Evolutionary conservation across 1,140 invertebrate species (phyloP).

Genomic region (Goniozus legneri): DNA sequence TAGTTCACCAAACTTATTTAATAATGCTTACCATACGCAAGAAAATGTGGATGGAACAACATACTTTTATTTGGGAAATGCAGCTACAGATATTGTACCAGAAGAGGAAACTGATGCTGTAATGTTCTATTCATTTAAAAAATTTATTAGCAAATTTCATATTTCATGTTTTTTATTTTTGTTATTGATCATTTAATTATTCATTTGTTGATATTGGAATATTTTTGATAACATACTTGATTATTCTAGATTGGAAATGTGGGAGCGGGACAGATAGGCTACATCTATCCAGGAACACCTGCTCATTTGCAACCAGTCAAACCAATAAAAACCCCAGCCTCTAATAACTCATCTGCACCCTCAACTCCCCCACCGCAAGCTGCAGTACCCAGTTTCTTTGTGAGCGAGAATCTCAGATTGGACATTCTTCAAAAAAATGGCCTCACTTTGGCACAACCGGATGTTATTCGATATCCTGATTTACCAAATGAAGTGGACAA

Average conservation of each 20-base stretch:
- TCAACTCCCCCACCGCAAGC: slow-evolving; percentile 53
- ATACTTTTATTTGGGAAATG: slow-evolving; percentile 74
- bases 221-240: too few relatives aligned
- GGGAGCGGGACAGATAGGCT: slow-evolving; percentile 40
- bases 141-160: background rate
- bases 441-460: slow-evolving; percentile 67
- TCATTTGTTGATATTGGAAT: too few relatives aligned
- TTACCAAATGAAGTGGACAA: slow-evolving; percentile 83
- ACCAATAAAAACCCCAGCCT: slow-evolving; percentile 47
- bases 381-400: slow-evolving; percentile 61
- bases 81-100: slow-evolving; percentile 45
- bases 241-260: slow-evolving; percentile 34
- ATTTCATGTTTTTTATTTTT: background rate
- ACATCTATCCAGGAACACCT: slow-evolving; percentile 67
- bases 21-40: slow-evolving; percentile 56
- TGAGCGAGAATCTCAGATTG: slow-evolving; percentile 70
- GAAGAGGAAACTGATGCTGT: slow-evolving; percentile 40
- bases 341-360: slow-evolving; percentile 47
- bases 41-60: slow-evolving; percentile 93
- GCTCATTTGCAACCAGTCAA: slow-evolving; percentile 58
- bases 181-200: slow-evolving; percentile 5
- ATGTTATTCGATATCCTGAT: slow-evolving; percentile 67
- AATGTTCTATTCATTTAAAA: background rate
- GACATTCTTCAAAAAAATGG: slow-evolving; percentile 77
- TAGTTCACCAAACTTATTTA: slow-evolving; percentile 47